Conservation (phyloP, 2,888 invertebrate genomes). For the Oxyscelio sp. region DNA sequence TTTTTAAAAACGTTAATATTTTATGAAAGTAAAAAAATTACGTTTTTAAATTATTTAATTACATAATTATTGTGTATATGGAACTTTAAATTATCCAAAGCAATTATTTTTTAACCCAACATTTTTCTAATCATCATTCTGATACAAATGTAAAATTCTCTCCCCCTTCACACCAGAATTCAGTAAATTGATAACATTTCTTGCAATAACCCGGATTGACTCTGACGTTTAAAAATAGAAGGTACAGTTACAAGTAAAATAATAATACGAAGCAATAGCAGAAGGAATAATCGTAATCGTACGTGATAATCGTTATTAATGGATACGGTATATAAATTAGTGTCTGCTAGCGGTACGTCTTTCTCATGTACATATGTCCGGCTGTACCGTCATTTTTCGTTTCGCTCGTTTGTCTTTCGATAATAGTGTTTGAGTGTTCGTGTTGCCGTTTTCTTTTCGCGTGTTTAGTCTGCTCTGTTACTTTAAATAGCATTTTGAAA, state of each 20-base stretch:
- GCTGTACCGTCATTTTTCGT: constrained; percentile 65
- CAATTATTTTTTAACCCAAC: no score
- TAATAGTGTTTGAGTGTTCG: constrained; percentile 31
- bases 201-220: constrained; percentile 37
- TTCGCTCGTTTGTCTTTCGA: constrained; percentile 73
- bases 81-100: no score
- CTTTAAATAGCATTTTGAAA: constrained; percentile 45
- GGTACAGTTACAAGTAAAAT: constrained; percentile 50
- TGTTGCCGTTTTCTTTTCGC: constrained; percentile 63
- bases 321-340: constrained; percentile 63
- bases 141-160: no score
- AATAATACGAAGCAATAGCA: constrained; percentile 59
- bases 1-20: no score
- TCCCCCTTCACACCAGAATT: no score
- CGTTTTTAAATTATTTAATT: no score
- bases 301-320: constrained; percentile 62
- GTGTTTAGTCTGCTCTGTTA: constrained; percentile 65
- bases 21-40: no score
- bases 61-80: no score
- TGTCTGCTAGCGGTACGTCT: constrained; percentile 58
- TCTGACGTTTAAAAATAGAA: constrained; percentile 61
- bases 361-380: constrained; percentile 42
- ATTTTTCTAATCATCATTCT: no score
- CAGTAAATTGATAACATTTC: no score
- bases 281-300: constrained; percentile 63